These are phyloP conservation scores for Oxyura jamaicensis DNA, from an alignment of 2,113 vertebrate genomes.

Conservation along the genomic window DNA sequence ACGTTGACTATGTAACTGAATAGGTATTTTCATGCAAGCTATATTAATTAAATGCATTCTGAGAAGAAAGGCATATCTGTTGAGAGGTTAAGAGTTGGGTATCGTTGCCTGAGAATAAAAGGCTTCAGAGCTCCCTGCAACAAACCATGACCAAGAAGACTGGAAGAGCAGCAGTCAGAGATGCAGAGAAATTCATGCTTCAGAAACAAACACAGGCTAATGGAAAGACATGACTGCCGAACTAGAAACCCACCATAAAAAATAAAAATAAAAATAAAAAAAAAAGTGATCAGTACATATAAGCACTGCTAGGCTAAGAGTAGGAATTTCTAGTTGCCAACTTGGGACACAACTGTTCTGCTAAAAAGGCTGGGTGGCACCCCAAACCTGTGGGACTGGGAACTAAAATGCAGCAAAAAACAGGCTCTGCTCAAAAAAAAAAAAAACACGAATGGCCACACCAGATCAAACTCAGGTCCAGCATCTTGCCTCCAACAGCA, in stretches of 20 bases:
- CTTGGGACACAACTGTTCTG: background rate
- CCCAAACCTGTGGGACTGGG: background rate
- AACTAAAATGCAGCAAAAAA: background rate
- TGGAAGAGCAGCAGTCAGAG: background rate
- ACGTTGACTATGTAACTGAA: conserved; percentile 1
- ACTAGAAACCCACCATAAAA: background rate
- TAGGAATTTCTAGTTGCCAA: background rate
- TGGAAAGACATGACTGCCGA: background rate
- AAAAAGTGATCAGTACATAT: background rate
- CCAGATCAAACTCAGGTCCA: background rate
- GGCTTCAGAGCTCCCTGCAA: background rate
- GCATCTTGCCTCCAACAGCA: background rate
- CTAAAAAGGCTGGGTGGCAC: background rate
- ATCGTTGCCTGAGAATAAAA: background rate
- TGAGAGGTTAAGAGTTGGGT: conserved; percentile 16
- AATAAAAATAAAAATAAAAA: background rate
- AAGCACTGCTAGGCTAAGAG: background rate
- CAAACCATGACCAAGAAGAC: background rate
- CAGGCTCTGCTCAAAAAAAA: background rate
- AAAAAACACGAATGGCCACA: background rate
- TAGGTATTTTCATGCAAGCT: conserved; percentile 29
- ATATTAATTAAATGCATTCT: conserved; percentile 11
- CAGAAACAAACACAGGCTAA: background rate
- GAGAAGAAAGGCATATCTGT: conserved; percentile 25
- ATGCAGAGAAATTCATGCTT: background rate